Base-by-base conservation (phyloP, 2,113 vertebrate genomes). In the Carlito syrichta region DNA sequence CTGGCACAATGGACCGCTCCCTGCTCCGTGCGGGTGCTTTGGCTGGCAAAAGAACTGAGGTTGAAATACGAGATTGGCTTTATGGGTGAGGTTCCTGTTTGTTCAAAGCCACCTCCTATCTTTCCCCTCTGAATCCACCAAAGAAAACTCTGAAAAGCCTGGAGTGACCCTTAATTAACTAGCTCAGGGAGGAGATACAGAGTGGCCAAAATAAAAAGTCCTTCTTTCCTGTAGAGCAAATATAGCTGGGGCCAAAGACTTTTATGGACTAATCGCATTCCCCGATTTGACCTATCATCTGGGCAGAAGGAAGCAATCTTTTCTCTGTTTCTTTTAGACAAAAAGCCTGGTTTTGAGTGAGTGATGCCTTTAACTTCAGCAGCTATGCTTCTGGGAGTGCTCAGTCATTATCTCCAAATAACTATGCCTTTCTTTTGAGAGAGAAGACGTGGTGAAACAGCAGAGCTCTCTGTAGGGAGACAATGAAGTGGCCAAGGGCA, bases 31-130 rank as follows among this genome's bases (percentile, higher is more conserved):
- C 25, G 45, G 1, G 52, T 96, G 86, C 86, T 89, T 95, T 93
- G 50, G 73, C 96, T 97, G 96, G 93, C 95, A 94, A 88, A 85
- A 94, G 98, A 97, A 97, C 91, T 89, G 69, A 93, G 96, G 95
- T n/a, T 95, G 86, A 96, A 98, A 98, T 95, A 16, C 54, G 97
- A 98, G 96, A 98, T 77, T 85, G 92, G 84, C 94, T 90, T 97
- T 95, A 38, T 97, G 97, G 96, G 96, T 96, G 96, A 97, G 97
- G 96, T 97, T 97, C 96, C 97, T 98, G 97, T 96, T 98, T 98
- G 91, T 87, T 94, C 86, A 97, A 97, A 97, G 77, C 95, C 68
- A 73, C 97, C 96, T 94, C 40, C 27, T 79, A 96, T 63, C 92
- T 95, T 96, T 91, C 82, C 45, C 82, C 81, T 97, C 79, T 92